Base-by-base conservation (phyloP, 2,888 invertebrate genomes). In the Ypsolopha sequella region DNA sequence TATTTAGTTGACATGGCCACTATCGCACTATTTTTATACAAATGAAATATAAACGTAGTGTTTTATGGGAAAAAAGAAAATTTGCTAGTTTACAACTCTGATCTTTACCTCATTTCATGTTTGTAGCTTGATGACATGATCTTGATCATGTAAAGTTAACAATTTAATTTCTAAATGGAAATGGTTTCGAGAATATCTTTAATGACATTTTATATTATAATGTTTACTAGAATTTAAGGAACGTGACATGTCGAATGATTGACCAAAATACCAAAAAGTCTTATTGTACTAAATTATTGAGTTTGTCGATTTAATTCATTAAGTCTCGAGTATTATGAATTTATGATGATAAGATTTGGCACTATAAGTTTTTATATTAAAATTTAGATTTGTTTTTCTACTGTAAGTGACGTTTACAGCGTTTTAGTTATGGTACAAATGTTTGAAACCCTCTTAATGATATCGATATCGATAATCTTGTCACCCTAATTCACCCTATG, bases 261-360 rank as follows among this genome's bases (percentile, higher is more conserved):
- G 76, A 76, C 70, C 73, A 75, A 75, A 68, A 79, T 75, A 76
- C 76, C 74, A 76, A 76, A 75, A 73, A 75, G 62, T 69, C 58
- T 61, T 60, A 56, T 50, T 52, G 43, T 52, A 34, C 33, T 52
- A 52, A 52, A 50, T 46, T 49, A 51, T 48, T 45, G 36, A 41
- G 50, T 48, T 52, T 47, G 36, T 34, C 11, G n/a, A n/a, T 34
- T 9, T 24, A 41, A n/a, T 36, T 46, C n/a, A 34, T 36, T 41
- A 41, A 47, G 41, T 52, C 56, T 63, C 60, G 60, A 64, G 64
- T 65, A 65, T 66, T 63, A 60, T n/a, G n/a, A n/a, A n/a, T n/a
- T n/a, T n/a, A n/a, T 64, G 60, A 61, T 61, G 61, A 60, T 10
- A 10, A 34, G 56, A 58, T 58, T 60, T 62, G 60, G 52, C 60